Evolutionary conservation across 2,797 vertebrate genomes (phyloP), one percentile per base, ranked within the genome.

Genomic region (Urosaurus nigricauda): DNA sequence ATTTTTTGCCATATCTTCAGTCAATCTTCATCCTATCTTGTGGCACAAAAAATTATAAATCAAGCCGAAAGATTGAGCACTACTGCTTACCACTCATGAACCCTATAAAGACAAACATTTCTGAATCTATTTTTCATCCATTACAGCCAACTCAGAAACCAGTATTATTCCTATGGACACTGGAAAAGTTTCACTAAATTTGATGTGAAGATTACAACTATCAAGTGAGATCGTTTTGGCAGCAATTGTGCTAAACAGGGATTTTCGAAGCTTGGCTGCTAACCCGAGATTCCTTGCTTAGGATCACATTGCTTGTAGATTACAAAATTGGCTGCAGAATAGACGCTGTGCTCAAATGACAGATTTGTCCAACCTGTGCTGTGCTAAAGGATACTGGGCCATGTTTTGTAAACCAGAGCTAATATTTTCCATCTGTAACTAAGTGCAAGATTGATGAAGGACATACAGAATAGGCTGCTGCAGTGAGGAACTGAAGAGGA

Each of bases 391-490:
- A 95, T 95, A 95, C 93, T 0, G 83, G 86, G 86, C 96, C 94
- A 86, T 94, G 97, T 96, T 95, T 96, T 94, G 94, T 97, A 97
- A 97, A 97, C 96, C 97, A 97, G 95, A 97, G 96, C 97, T 98
- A 98, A 97, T 97, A 96, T 96, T 96, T 97, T 97, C 97, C 97
- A 97, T 97, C 97, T 98, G 97, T 96, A 96, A 93, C 94, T 94
- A 89, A 95, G 94, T 93, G 95, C 95, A 96, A 96, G 96, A 93
- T 96, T 96, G 97, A 96, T 95, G 96, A 96, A 96, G 96, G 97
- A 96, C 93, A 96, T 89, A 89, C 95, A 93, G 95, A 96, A 92
- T 92, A 94, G 89, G 92, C 88, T 87, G 87, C 90, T 90, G 17
- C 79, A 81, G 65, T 88, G 88, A 95, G 80, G 0, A 0, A 74